Percentiles rank a stretch among this genome's conserved stretches.
Evolutionary conservation across 2,113 vertebrate species (phyloP).

Genomic region (Notiomystis cincta): DNA sequence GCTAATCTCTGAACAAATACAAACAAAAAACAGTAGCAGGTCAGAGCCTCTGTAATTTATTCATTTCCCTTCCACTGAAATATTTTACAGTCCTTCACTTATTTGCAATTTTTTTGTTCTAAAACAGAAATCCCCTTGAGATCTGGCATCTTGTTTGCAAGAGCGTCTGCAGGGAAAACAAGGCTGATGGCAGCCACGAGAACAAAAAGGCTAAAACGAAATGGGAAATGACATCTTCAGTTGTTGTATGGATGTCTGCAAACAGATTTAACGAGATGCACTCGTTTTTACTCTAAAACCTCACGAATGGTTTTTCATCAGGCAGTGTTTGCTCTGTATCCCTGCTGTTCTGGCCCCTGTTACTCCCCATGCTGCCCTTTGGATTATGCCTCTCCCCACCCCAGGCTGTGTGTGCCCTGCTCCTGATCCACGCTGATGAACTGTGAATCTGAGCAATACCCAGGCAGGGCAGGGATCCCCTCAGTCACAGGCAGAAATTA

Average conservation of each 20-base stretch:
- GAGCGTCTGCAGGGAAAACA: background rate
- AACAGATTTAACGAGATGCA: background rate
- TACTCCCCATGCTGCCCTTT: fast-evolving
- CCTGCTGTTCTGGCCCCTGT: background rate
- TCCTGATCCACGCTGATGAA: background rate
- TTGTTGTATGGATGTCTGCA: background rate
- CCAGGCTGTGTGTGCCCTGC: background rate
- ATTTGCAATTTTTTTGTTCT: slow-evolving; percentile 45
- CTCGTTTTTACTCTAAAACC: background rate
- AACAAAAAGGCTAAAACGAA: slow-evolving; percentile 36
- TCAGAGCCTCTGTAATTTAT: slow-evolving; percentile 11
- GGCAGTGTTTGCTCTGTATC: background rate
- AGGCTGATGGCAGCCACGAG: background rate
- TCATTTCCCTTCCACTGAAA: slow-evolving; percentile 4
- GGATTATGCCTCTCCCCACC: background rate
- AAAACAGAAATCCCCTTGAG: slow-evolving; percentile 20
- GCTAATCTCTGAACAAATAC: slow-evolving; percentile 21
- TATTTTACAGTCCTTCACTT: slow-evolving; percentile 20
- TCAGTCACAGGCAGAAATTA: background rate
- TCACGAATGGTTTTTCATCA: background rate
- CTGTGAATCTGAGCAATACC: background rate
- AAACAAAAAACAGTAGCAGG: slow-evolving; percentile 19
- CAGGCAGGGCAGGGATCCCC: background rate
- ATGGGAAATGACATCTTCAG: slow-evolving; percentile 12
- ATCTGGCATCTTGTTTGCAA: slow-evolving; percentile 32